A percentile compares a stretch with the other conserved stretches of the same genome.
Conservation (phyloP, 2,888 invertebrate species). For the Molorchus minor region DNA sequence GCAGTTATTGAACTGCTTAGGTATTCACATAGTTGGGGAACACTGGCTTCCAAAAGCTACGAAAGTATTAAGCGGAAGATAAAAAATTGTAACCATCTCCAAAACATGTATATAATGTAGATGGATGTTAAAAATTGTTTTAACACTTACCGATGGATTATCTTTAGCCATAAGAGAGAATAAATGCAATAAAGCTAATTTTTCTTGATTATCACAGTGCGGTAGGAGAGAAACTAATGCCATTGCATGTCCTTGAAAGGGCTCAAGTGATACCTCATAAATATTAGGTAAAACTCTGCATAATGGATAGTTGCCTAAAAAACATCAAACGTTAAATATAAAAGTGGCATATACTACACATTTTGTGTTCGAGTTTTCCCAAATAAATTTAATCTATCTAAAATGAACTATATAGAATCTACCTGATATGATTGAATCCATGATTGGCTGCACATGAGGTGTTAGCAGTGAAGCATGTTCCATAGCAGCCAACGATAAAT, state of each 20-base stretch:
- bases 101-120: no score
- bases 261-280: conserved; percentile 87
- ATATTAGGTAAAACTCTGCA: conserved; percentile 90
- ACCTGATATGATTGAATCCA: conserved; percentile 90
- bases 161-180: conserved; percentile 84
- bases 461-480: conserved; percentile 88
- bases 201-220: conserved; percentile 86
- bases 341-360: not conserved
- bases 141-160: conserved; percentile 73
- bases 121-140: no score
- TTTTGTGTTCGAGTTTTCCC: not conserved
- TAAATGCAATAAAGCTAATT: conserved; percentile 82
- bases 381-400: not conserved
- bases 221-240: conserved; percentile 82
- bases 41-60: conserved; percentile 80
- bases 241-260: conserved; percentile 85
- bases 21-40: conserved; percentile 84
- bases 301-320: conserved; percentile 84
- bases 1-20: conserved; percentile 70
- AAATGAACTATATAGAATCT: conserved; percentile 31
- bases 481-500: conserved; percentile 90
- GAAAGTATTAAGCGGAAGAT: conserved; percentile 38
- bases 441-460: conserved; percentile 87
- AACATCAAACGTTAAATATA: not conserved
- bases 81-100: no score